A percentile compares a stretch with the other conserved stretches of the same genome.
These are phyloP conservation scores for Cinara cedri DNA, from an alignment of 2,888 invertebrate species.

Conservation along the genomic window DNA sequence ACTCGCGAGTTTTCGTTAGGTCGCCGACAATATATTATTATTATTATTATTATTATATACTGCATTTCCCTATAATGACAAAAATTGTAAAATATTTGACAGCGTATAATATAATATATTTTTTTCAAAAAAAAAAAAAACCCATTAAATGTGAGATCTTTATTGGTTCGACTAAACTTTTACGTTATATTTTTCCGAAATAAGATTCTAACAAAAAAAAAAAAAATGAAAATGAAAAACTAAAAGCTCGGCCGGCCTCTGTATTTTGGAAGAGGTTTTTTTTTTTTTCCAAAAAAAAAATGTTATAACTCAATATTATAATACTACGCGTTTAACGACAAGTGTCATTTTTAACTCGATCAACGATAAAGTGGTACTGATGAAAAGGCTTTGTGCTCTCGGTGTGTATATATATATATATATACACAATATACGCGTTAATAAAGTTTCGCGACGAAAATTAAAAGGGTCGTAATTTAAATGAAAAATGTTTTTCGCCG, in stretches of 20 bases:
- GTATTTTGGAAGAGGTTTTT: not conserved
- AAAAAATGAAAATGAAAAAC: no score
- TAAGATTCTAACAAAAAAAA: not conserved
- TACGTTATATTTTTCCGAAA: constrained; percentile 7
- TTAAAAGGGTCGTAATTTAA: not conserved
- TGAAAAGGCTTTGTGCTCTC: no score
- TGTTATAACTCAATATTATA: constrained; percentile 31
- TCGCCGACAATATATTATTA: no score
- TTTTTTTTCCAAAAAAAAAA: not conserved
- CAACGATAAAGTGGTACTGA: constrained; percentile 14
- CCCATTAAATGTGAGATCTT: not conserved
- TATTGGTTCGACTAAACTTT: not conserved
- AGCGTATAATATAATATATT: constrained; percentile 6
- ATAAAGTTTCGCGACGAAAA: constrained; percentile 7
- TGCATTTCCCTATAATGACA: not conserved
- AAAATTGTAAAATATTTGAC: constrained; percentile 13
- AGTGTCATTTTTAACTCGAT: constrained; percentile 35
- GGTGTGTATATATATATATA: no score
- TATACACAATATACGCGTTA: not conserved
- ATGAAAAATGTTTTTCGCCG: not conserved
- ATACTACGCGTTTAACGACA: no score
- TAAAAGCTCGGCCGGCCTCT: no score
- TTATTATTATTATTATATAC: no score
- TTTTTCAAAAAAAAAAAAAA: not conserved
- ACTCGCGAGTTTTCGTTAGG: no score